A percentile compares a stretch with the other conserved stretches of the same genome.
These are phyloP conservation scores for Corythoichthys intestinalis DNA, from an alignment of 2,113 vertebrate genomes.

Conservation along the genomic window DNA sequence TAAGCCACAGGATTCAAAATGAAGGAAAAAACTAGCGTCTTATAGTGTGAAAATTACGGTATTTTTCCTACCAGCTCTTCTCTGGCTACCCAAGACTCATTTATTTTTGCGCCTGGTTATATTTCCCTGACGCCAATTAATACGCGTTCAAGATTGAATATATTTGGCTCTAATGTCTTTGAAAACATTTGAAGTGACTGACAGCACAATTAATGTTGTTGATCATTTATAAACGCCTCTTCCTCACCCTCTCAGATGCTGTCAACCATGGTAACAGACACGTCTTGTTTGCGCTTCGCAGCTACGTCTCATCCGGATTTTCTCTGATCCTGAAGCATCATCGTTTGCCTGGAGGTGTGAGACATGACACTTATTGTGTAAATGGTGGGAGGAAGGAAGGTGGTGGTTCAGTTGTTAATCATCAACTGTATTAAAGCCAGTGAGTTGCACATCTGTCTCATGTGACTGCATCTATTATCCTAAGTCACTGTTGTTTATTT, in stretches of 20 bases:
- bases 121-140: no score
- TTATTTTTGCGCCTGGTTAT: no score
- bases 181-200: no score
- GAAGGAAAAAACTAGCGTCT: no score
- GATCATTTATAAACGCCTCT: background rate
- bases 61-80: no score
- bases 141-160: no score
- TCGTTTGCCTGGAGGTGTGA: constrained; percentile 21
- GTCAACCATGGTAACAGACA: constrained; percentile 49
- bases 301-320: constrained; percentile 29
- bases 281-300: constrained; percentile 28
- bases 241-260: background rate
- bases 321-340: constrained; percentile 22
- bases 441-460: constrained; percentile 13
- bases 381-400: background rate
- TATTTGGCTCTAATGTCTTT: no score
- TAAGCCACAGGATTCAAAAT: no score
- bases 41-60: no score
- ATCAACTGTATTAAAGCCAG: constrained; percentile 24
- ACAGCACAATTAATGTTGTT: no score
- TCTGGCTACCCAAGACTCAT: no score
- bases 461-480: background rate
- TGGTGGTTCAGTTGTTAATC: constrained; percentile 36
- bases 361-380: constrained; percentile 5
- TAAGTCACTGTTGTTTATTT: no score